phyloP scores from a whole-genome alignment of 2,888 invertebrate genomes.

The Acleris emargana region DNA sequence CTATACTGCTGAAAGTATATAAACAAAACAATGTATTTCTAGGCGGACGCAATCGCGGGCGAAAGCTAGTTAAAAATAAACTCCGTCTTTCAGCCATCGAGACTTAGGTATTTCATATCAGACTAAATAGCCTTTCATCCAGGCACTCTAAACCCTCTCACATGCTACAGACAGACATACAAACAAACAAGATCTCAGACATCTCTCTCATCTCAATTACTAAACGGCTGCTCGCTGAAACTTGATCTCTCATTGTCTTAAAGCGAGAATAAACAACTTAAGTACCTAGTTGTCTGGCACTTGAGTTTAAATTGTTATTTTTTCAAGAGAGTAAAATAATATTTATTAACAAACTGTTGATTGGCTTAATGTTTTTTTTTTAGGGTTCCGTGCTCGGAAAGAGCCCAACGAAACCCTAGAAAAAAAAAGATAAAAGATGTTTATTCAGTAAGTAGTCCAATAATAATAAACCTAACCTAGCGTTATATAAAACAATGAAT shows the following conservation, averaged over 20 bases:
- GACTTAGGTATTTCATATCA: neutral
- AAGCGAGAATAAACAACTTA: neutral
- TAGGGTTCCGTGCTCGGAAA: too few relatives aligned
- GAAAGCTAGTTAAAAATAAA: neutral
- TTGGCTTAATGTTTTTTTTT: too few relatives aligned
- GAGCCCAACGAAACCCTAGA: too few relatives aligned
- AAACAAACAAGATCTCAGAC: neutral
- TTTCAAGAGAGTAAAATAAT: neutral
- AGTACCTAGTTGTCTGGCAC: neutral
- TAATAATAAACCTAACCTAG: too few relatives aligned
- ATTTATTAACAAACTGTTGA: too few relatives aligned
- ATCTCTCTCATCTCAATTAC: conserved; percentile 3
- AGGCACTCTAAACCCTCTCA: neutral
- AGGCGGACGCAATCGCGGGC: too few relatives aligned
- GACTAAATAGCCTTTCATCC: neutral
- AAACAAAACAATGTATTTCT: too few relatives aligned
- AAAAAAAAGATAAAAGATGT: too few relatives aligned
- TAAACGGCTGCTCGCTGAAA: conserved; percentile 8
- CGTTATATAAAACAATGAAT: too few relatives aligned
- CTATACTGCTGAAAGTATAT: too few relatives aligned
- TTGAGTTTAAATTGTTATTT: neutral
- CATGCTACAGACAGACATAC: conserved; percentile 1
- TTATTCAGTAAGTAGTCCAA: too few relatives aligned
- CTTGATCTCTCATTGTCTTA: conserved; percentile 8
- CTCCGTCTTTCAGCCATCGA: neutral